These are phyloP conservation scores for Drosophila nigromelanica DNA, from an alignment of 1,140 invertebrate genomes.

Conservation along the genomic window DNA sequence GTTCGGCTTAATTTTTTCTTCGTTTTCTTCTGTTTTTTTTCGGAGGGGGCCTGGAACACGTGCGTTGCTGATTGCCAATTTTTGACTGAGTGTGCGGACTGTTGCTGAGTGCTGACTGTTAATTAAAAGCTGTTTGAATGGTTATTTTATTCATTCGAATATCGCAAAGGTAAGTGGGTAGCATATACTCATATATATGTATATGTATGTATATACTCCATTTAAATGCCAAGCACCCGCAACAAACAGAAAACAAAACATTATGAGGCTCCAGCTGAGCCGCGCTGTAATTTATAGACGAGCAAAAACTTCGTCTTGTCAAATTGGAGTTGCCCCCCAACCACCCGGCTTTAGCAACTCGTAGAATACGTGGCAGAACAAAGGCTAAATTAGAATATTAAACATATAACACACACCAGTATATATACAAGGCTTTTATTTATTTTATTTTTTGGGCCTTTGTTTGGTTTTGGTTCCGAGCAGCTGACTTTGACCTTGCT, in stretches of 20 bases:
- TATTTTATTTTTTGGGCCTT: constrained; percentile 32
- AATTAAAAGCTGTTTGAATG: constrained; percentile 59
- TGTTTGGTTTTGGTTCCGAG: constrained; percentile 55
- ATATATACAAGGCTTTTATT: constrained; percentile 35
- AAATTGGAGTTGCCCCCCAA: constrained; percentile 34
- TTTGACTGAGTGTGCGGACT: not conserved
- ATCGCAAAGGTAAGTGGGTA: constrained; percentile 26
- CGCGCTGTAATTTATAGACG: constrained; percentile 47
- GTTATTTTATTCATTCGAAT: constrained; percentile 47
- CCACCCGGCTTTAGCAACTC: constrained; percentile 1
- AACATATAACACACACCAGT: constrained; percentile 35
- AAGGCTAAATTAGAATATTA: constrained; percentile 59
- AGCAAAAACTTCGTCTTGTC: constrained; percentile 48
- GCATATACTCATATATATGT: constrained; percentile 4
- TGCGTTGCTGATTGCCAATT: constrained; percentile 34
- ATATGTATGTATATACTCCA: constrained; percentile 15
- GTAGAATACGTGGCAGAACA: constrained; percentile 25
- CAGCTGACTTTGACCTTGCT: constrained; percentile 66
- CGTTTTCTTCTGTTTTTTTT: constrained; percentile 1
- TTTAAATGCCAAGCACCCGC: constrained; percentile 60
- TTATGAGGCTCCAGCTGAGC: constrained; percentile 38
- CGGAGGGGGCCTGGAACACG: constrained; percentile 32
- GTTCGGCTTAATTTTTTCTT: constrained; percentile 27
- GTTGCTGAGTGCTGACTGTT: constrained; percentile 43
- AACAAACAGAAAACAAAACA: not conserved